Conservation (phyloP, 2,888 invertebrate genomes). For the Junonia oenone region DNA sequence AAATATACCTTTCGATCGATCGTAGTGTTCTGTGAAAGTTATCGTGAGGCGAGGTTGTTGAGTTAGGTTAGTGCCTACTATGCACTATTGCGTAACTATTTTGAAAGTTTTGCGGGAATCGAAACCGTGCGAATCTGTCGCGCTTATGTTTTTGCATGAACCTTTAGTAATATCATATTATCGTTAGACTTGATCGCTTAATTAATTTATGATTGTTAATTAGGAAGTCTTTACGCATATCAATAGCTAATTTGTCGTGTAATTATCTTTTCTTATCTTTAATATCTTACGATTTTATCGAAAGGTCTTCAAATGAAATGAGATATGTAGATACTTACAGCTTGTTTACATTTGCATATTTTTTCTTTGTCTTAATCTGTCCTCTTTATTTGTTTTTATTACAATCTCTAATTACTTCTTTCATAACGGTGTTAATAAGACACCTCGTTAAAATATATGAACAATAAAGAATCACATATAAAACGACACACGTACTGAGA, state of each 20-base stretch:
- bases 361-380: not conserved
- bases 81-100: slow-evolving; percentile 10
- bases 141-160: not conserved
- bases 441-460: not conserved
- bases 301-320: too few species aligned
- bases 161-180: not conserved
- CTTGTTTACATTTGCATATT: not conserved
- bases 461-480: not conserved
- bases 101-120: slow-evolving; percentile 1
- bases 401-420: not conserved
- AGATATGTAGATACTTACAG: not conserved
- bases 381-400: not conserved
- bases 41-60: slow-evolving; percentile 12
- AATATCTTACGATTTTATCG: not conserved
- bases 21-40: slow-evolving; percentile 20
- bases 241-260: too few species aligned
- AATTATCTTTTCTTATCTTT: not conserved
- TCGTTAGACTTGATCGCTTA: not conserved
- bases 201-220: too few species aligned
- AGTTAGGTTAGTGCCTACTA: slow-evolving; percentile 16
- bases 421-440: not conserved
- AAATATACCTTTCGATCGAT: too few species aligned
- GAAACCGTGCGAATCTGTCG: not conserved
- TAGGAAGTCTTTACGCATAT: too few species aligned
- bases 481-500: not conserved